Percentiles rank a stretch among this genome's conserved stretches.
Conservation (phyloP, 1,140 invertebrate species). For the Helicoverpa armigera region DNA sequence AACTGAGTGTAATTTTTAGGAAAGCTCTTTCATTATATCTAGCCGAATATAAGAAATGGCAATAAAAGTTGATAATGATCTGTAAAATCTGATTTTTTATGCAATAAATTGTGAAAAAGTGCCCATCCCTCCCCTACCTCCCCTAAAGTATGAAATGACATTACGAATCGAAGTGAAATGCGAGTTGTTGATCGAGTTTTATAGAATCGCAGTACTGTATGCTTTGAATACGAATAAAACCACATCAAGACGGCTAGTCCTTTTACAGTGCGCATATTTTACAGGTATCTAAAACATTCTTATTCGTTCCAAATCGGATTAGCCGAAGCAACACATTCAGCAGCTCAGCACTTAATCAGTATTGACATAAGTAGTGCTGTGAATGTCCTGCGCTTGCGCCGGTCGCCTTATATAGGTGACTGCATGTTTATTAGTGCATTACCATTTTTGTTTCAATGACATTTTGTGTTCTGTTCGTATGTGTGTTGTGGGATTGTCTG, state of each 20-base stretch:
- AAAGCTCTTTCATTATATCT: no score
- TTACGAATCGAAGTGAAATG: no score
- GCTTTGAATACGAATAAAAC: not conserved
- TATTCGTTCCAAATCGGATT: not conserved
- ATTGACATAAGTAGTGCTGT: not conserved
- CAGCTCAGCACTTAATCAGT: slow-evolving; percentile 19
- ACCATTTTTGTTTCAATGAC: slow-evolving; percentile 28
- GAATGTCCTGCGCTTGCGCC: slow-evolving; percentile 1
- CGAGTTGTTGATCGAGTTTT: no score
- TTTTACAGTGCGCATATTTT: not conserved
- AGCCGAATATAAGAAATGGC: no score
- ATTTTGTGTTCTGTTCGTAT: not conserved
- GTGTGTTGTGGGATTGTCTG: not conserved
- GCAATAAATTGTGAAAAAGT: no score
- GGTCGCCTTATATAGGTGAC: slow-evolving; percentile 7
- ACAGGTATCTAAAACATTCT: not conserved
- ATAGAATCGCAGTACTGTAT: no score
- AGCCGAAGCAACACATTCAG: not conserved
- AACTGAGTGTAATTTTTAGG: no score
- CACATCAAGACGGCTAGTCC: not conserved
- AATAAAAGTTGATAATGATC: no score
- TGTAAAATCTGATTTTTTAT: no score
- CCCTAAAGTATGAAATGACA: no score
- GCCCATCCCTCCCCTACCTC: no score
- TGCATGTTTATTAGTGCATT: not conserved